Conservation (phyloP, 2,113 vertebrate species). For the Ibidorhyncha struthersii region DNA sequence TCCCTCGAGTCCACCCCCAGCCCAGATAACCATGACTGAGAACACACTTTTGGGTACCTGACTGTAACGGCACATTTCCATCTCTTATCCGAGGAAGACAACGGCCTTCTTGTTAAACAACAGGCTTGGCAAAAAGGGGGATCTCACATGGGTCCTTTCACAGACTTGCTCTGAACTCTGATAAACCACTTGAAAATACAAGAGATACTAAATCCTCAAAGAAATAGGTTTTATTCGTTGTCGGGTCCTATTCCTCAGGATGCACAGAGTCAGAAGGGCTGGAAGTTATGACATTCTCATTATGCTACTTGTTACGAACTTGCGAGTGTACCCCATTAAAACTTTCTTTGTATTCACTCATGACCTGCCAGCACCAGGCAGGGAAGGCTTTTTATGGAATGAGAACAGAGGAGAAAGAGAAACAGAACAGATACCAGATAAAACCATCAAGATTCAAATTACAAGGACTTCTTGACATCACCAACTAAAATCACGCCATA, state of each 20-base stretch:
- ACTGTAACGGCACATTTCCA: accelerated
- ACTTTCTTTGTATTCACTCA: background rate
- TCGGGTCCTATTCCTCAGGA: background rate
- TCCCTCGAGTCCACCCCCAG: background rate
- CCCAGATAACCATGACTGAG: accelerated
- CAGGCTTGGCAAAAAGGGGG: background rate
- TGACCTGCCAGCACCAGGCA: background rate
- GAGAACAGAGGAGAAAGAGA: background rate
- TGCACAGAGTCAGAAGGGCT: accelerated
- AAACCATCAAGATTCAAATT: background rate
- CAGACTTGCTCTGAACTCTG: background rate
- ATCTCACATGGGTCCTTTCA: accelerated
- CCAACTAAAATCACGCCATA: background rate
- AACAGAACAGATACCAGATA: background rate
- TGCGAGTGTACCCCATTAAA: background rate
- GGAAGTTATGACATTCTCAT: background rate
- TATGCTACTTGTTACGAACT: background rate
- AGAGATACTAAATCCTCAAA: background rate
- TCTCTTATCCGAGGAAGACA: background rate
- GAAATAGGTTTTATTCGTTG: background rate
- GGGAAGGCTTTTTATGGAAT: background rate
- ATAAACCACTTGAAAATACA: background rate
- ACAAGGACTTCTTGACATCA: background rate
- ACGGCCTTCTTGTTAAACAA: background rate
- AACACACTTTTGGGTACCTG: background rate